Conservation (phyloP, 2,797 vertebrate genomes). For the Propithecus perrieri region DNA sequence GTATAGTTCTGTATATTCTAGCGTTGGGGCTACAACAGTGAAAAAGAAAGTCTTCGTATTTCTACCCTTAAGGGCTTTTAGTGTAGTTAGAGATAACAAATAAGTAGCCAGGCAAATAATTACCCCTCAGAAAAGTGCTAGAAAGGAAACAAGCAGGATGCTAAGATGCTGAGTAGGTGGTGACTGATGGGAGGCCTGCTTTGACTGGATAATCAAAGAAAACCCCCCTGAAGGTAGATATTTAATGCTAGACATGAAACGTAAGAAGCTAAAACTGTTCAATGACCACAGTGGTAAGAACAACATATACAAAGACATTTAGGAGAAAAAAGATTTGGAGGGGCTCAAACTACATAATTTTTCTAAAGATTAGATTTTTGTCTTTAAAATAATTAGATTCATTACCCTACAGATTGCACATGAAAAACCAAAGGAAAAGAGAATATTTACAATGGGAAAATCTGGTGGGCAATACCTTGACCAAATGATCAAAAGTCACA, state of each 20-base stretch:
- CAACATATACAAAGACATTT: not conserved
- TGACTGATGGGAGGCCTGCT: not conserved
- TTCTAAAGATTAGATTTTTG: not conserved
- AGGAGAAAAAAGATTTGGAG: not conserved
- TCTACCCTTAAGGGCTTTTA: not conserved
- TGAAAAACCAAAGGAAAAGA: not conserved
- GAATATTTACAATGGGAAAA: not conserved
- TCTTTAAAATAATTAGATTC: not conserved
- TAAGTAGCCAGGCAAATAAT: not conserved
- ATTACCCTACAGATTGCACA: not conserved
- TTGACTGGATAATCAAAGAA: not conserved
- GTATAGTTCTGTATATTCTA: not conserved
- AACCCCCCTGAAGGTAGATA: not conserved
- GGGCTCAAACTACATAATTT: not conserved
- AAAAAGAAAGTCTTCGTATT: not conserved
- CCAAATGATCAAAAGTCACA: not conserved
- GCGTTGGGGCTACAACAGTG: not conserved
- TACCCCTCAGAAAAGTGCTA: not conserved
- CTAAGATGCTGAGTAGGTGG: not conserved
- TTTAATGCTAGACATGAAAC: not conserved
- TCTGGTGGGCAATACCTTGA: not conserved
- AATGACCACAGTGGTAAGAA: not conserved
- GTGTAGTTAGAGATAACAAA: not conserved
- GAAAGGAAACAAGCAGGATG: not conserved
- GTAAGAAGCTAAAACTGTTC: not conserved